These are phyloP conservation scores for Eucera pruinosa DNA, from an alignment of 2,888 invertebrate genomes.

Conservation along the genomic window DNA sequence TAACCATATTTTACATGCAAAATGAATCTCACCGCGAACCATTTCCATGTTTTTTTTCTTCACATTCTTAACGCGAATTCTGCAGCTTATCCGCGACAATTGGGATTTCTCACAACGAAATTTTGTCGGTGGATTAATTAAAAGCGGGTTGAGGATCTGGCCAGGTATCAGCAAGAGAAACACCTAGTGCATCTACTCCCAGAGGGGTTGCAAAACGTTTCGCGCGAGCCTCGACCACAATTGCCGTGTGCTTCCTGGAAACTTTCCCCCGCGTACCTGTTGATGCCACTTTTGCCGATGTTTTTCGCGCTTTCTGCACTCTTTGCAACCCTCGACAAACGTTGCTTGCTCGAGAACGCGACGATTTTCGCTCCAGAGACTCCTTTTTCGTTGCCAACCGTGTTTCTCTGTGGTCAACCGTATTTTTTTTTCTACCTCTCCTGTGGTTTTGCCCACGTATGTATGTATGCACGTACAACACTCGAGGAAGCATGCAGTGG, in stretches of 20 bases:
- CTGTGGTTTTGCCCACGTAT: neutral
- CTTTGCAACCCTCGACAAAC: constrained; percentile 13
- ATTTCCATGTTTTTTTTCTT: neutral
- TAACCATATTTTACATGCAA: neutral
- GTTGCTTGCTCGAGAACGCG: neutral
- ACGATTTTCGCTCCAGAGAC: neutral
- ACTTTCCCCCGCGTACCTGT: constrained; percentile 45
- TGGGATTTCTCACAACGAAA: constrained; percentile 9
- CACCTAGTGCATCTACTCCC: neutral
- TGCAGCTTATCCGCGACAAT: neutral
- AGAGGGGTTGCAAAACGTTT: constrained; percentile 37
- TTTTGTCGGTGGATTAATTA: constrained; percentile 37
- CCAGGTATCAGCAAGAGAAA: neutral
- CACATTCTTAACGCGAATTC: neutral
- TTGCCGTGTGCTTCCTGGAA: constrained; percentile 32
- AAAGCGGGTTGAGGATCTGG: constrained; percentile 1
- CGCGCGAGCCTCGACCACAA: constrained; percentile 34
- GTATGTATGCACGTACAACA: neutral
- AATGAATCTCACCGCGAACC: neutral
- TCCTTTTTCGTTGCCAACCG: neutral
- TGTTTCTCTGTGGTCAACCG: neutral
- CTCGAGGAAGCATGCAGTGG: too few relatives aligned
- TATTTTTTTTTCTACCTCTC: neutral
- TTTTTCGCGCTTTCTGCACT: constrained; percentile 23
- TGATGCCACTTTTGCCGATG: constrained; percentile 46